Conservation (phyloP, 2,113 vertebrate species). For the Furnarius figulus region DNA sequence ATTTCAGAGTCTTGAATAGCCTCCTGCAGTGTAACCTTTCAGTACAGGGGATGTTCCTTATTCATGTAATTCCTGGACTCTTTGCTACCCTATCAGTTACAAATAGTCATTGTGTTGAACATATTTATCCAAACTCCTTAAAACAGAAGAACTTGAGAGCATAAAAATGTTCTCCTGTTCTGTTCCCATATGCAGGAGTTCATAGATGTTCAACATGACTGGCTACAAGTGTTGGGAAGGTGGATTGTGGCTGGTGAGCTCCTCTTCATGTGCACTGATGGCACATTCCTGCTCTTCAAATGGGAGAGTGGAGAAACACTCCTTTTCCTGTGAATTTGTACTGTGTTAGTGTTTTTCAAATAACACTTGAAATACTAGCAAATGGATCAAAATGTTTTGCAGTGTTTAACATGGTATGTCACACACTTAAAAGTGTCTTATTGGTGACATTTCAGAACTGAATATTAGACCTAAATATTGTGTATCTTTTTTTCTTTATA, state of each 20-base stretch:
- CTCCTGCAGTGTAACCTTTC: too few relatives aligned
- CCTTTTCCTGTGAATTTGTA: background rate
- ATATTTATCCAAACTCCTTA: background rate
- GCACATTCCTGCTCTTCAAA: background rate
- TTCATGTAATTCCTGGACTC: background rate
- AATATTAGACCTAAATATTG: background rate
- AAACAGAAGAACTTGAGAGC: accelerated
- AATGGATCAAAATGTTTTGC: background rate
- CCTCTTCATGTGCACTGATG: background rate
- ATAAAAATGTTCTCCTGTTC: accelerated
- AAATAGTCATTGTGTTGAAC: background rate
- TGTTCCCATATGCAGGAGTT: background rate
- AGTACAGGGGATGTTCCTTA: too few relatives aligned
- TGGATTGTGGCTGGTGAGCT: background rate
- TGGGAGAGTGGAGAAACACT: background rate
- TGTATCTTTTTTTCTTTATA: conserved; percentile 40
- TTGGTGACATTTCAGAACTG: background rate
- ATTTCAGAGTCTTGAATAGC: too few relatives aligned
- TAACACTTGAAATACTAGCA: background rate
- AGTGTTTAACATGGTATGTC: background rate
- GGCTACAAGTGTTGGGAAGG: background rate
- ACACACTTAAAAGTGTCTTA: background rate
- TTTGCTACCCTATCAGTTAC: background rate
- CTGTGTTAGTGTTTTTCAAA: background rate
- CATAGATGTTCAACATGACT: accelerated